Evolutionary conservation across 2,113 vertebrate genomes (phyloP).

Genomic region (Paracanthobrama guichenoti): DNA sequence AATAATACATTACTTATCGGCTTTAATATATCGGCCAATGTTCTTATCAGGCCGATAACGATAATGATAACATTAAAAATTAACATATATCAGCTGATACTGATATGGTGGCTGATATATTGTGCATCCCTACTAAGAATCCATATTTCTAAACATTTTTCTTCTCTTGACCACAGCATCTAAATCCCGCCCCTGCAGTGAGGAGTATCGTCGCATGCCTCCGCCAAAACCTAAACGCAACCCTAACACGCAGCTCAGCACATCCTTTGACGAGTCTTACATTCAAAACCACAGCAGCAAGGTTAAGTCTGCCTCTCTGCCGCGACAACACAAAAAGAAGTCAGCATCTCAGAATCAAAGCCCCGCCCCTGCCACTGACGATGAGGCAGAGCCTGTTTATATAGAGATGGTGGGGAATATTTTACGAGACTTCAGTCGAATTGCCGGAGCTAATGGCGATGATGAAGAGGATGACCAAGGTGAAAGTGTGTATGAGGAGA

Average conservation of each 20-base stretch:
- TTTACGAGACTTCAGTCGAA: slow-evolving; percentile 81
- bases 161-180: slow-evolving; percentile 66
- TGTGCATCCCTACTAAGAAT: too few species aligned
- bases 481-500: slow-evolving; percentile 95
- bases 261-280: slow-evolving; percentile 92
- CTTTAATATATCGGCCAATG: too few species aligned
- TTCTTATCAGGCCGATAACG: too few species aligned
- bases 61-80: too few species aligned
- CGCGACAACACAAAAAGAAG: slow-evolving; percentile 71
- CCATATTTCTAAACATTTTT: background rate
- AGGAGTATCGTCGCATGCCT: slow-evolving; percentile 93
- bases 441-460: slow-evolving; percentile 41
- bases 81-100: too few species aligned
- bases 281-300: slow-evolving; percentile 80
- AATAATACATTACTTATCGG: too few species aligned
- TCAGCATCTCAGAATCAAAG: slow-evolving; percentile 81
- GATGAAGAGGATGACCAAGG: slow-evolving; percentile 90
- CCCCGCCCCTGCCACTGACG: slow-evolving; percentile 79
- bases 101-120: too few species aligned
- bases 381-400: slow-evolving; percentile 94
- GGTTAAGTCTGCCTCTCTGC: slow-evolving; percentile 73
- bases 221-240: slow-evolving; percentile 96
- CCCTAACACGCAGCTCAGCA: slow-evolving; percentile 95
- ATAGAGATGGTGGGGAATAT: slow-evolving; percentile 98
- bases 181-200: slow-evolving; percentile 82